Percentiles rank a stretch among this genome's conserved stretches.
phyloP scores from a whole-genome alignment of 1,140 invertebrate species.

The Leucophenga varia region DNA sequence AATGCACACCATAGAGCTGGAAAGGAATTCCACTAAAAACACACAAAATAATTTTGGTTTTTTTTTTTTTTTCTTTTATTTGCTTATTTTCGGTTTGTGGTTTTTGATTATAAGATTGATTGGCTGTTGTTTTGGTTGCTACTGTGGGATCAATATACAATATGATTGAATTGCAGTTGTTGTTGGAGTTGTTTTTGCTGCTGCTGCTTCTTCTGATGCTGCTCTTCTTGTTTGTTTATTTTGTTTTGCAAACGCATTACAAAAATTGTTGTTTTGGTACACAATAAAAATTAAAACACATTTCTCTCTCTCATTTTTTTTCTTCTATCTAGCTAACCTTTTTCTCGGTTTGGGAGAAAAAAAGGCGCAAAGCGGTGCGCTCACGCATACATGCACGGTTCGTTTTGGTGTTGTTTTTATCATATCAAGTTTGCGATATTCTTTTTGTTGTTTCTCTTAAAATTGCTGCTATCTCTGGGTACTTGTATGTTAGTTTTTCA shows the following conservation, averaged over 20 bases:
- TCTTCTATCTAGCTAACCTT: not conserved
- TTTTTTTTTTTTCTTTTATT: slow-evolving; percentile 46
- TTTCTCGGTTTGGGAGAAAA: not conserved
- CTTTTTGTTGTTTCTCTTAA: not conserved
- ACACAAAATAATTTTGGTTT: slow-evolving; percentile 34
- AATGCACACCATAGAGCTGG: slow-evolving; percentile 43
- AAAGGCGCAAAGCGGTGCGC: not conserved
- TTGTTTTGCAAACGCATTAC: no score
- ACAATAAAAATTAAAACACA: no score
- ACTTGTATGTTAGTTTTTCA: slow-evolving; percentile 35
- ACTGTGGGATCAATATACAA: no score
- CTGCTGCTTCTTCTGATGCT: no score
- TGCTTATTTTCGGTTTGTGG: slow-evolving; percentile 50
- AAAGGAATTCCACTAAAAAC: slow-evolving; percentile 39
- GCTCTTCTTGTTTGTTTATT: no score
- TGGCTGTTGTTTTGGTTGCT: slow-evolving; percentile 26
- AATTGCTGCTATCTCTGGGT: slow-evolving; percentile 15
- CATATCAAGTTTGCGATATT: no score
- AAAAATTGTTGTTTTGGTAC: no score
- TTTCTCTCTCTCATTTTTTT: no score
- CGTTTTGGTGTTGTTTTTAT: no score
- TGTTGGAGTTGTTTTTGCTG: no score
- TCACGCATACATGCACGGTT: not conserved
- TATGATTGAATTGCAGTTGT: no score
- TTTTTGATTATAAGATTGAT: slow-evolving; percentile 49